Base-by-base conservation (phyloP, 2,797 vertebrate genomes). In the Eptatretus atami region DNA sequence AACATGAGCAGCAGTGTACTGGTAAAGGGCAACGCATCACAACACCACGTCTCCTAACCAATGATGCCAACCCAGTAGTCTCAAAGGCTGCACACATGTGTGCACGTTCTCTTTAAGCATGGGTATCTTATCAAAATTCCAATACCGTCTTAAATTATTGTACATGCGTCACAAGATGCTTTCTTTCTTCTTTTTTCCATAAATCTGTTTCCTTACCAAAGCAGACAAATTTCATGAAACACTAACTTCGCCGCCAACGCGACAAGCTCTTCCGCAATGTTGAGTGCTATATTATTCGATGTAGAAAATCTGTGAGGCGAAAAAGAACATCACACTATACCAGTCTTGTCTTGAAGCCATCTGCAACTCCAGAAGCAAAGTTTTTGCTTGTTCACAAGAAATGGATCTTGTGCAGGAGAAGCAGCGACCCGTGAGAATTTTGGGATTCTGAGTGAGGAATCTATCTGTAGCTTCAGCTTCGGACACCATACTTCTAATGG, bases 141-240 rank as follows among this genome's bases (percentile, higher is more conserved):
- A n/a, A n/a, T n/a, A n/a, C n/a, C n/a, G n/a, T n/a, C 9, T 13
- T 53, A 63, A 64, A 3, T 4, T 61, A 63, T 64, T 53, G 68
- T 1, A 69, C 0, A 0, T 61, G 14, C 12, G 0, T 11, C 1
- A 52, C 52, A 31, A 63, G 12, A 14, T 65, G 10, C 60, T 13
- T n/a, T 63, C 64, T 64, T 25, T 71, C 54, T 60, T 65, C 6
- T 12, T 52, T 66, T 31, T 31, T 6, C 31, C 31, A 31, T 31
- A 31, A 31, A 31, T 31, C 31, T 31, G 3, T 31, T n/a, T 31
- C 31, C 31, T 31, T 31, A 31, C 31, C 31, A 31, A 73, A 90
- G 90, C 92, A 98, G 92, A 98, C 76, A n/a, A 98, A 86, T 5
- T 98, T 98, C 68, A 98, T 98, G 92, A 88, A 98, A 72, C 96